Evolutionary conservation across 1,140 invertebrate species (phyloP).

Genomic region (Euwallacea fornicatus): DNA sequence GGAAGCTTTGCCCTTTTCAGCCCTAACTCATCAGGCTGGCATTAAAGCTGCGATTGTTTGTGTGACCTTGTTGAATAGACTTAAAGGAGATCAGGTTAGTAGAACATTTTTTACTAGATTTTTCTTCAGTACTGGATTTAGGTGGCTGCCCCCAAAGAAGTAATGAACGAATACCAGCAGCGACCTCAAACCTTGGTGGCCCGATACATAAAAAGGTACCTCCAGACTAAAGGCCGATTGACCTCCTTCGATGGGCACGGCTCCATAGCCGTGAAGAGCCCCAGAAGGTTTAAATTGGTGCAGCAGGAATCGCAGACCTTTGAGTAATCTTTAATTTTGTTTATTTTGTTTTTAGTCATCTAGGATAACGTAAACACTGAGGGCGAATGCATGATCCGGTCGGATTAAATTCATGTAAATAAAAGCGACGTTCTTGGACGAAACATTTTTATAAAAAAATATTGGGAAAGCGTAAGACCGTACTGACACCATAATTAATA

Average conservation of each 20-base stretch:
- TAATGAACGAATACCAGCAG: slow-evolving; percentile 89
- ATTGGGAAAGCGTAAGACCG: background rate
- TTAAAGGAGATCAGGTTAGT: slow-evolving; percentile 90
- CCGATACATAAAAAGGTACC: slow-evolving; percentile 82
- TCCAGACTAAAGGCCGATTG: slow-evolving; percentile 72
- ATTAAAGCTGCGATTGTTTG: slow-evolving; percentile 92
- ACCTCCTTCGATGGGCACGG: slow-evolving; percentile 73
- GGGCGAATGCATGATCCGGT: background rate
- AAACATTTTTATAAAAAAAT: background rate
- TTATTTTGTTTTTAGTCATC: slow-evolving; percentile 1
- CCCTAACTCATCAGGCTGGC: slow-evolving; percentile 91
- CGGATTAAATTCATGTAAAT: background rate
- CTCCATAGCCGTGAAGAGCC: slow-evolving; percentile 78
- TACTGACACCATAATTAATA: background rate
- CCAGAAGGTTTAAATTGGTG: slow-evolving; percentile 81
- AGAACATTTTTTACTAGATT: background rate
- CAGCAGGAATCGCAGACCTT: slow-evolving; percentile 89
- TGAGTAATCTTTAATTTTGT: slow-evolving; percentile 63
- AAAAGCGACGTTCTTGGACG: background rate
- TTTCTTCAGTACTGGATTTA: slow-evolving; percentile 46
- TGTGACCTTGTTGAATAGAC: slow-evolving; percentile 88
- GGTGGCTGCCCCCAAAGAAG: slow-evolving; percentile 85
- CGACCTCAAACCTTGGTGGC: slow-evolving; percentile 87
- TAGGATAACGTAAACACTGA: background rate
- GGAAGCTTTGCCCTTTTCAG: slow-evolving; percentile 92